Percentiles rank a stretch among this genome's conserved stretches.
These are phyloP conservation scores for Siniperca chuatsi DNA, from an alignment of 2,113 vertebrate genomes.

Conservation along the genomic window DNA sequence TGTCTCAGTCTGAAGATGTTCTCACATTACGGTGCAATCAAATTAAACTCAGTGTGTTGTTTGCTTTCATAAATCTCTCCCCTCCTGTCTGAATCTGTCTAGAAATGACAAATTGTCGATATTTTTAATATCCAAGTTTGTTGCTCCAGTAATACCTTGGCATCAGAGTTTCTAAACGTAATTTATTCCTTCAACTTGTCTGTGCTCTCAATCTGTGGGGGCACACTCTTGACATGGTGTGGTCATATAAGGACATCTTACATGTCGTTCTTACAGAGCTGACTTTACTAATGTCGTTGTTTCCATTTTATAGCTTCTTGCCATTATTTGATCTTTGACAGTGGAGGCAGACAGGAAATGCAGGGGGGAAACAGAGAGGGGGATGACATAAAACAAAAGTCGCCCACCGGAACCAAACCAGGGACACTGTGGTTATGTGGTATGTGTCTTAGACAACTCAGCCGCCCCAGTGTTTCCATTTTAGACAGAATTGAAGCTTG, in stretches of 20 bases:
- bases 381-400: conserved; percentile 8
- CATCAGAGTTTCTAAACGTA: background rate
- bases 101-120: background rate
- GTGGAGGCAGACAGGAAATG: conserved; percentile 34
- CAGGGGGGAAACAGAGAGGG: background rate
- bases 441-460: conserved; percentile 3
- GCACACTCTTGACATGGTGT: background rate
- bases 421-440: conserved; percentile 12
- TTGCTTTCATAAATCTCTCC: background rate
- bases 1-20: background rate
- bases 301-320: conserved; percentile 12
- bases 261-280: background rate
- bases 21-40: background rate
- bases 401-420: conserved; percentile 15
- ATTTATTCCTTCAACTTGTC: background rate
- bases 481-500: background rate
- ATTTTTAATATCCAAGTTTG: background rate
- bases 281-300: background rate
- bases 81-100: background rate
- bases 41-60: background rate
- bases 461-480: conserved; percentile 25
- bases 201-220: background rate
- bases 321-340: conserved; percentile 3
- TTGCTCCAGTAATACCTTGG: background rate
- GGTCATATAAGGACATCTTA: background rate